Percentiles rank a stretch among this genome's conserved stretches.
These are phyloP conservation scores for Schrankia costaestrigalis DNA, from an alignment of 2,888 invertebrate genomes.

Conservation along the genomic window DNA sequence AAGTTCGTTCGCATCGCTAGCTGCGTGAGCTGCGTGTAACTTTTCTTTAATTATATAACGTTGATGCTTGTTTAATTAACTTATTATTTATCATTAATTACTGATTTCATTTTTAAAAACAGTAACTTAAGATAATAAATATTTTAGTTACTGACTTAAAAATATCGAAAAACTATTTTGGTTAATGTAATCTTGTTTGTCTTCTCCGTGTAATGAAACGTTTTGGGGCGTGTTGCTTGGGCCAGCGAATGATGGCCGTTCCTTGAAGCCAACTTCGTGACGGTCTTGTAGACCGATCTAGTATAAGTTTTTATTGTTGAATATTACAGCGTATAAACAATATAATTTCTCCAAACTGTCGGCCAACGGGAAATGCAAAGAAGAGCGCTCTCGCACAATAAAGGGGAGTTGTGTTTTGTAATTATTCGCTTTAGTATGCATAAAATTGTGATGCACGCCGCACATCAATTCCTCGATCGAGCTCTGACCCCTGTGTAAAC, in stretches of 20 bases:
- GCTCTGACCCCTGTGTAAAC: conserved; percentile 54
- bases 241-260: conserved; percentile 61
- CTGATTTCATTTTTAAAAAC: too few relatives aligned
- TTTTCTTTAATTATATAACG: too few relatives aligned
- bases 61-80: too few relatives aligned
- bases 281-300: conserved; percentile 57
- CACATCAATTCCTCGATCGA: conserved; percentile 44
- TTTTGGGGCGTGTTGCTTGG: conserved; percentile 57
- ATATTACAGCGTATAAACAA: conserved; percentile 46
- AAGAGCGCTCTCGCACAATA: conserved; percentile 72
- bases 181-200: too few relatives aligned
- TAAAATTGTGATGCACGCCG: conserved; percentile 50
- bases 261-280: conserved; percentile 61
- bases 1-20: too few relatives aligned
- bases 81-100: too few relatives aligned
- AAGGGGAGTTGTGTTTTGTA: conserved; percentile 68
- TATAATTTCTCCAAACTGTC: conserved; percentile 55
- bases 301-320: conserved; percentile 49
- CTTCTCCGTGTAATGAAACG: conserved; percentile 33
- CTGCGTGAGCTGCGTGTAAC: too few relatives aligned
- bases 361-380: conserved; percentile 76
- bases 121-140: too few relatives aligned
- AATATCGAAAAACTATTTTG: too few relatives aligned
- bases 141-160: too few relatives aligned
- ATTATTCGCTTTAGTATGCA: conserved; percentile 27